Conservation (phyloP, 2,797 vertebrate species). For the Cynodonichthys magdalenae region DNA sequence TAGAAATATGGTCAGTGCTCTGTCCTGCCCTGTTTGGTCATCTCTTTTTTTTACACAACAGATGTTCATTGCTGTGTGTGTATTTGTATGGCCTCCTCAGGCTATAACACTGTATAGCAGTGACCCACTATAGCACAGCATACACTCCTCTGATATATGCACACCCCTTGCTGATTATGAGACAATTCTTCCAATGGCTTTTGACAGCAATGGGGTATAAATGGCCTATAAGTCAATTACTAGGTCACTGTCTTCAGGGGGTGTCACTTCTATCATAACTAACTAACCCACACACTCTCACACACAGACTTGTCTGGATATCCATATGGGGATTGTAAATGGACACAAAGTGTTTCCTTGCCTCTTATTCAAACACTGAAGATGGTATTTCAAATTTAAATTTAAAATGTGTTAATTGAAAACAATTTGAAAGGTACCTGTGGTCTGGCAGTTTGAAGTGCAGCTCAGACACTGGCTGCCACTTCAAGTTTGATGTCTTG, state of each 20-base stretch:
- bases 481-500: no score
- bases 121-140: conserved; percentile 28
- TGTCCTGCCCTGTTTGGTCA: conserved; percentile 25
- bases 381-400: no score
- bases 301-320: background rate
- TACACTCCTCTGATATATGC: conserved; percentile 32
- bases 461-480: no score
- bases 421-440: no score
- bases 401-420: no score
- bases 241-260: conserved; percentile 61
- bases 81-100: conserved; percentile 38
- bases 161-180: conserved; percentile 54
- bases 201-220: conserved; percentile 66
- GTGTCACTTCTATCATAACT: conserved; percentile 54
- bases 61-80: conserved; percentile 42
- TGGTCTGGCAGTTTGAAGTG: no score
- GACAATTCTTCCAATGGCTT: conserved; percentile 52
- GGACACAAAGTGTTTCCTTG: background rate
- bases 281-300: conserved; percentile 14
- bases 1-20: conserved; percentile 18
- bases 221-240: conserved; percentile 67
- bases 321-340: background rate
- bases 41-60: conserved; percentile 40
- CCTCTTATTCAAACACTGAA: background rate
- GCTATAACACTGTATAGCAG: conserved; percentile 43